Evolutionary conservation across 2,888 invertebrate genomes (phyloP), one percentile per base, ranked within the genome.

Genomic region (Hydraecia micacea): DNA sequence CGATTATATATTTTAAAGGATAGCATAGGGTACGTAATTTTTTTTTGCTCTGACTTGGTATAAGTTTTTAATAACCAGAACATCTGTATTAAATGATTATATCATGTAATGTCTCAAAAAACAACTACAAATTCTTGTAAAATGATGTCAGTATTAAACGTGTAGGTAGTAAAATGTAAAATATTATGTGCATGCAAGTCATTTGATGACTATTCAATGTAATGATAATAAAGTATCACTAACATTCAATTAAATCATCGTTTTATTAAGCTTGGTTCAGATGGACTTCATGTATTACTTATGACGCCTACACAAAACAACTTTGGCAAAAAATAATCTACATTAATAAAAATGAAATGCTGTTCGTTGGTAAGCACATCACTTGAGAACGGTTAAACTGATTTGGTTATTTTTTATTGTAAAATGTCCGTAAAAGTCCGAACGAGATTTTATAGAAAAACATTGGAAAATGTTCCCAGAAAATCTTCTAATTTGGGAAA

Each of bases 61-160:
- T 21, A 39, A 15, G 15, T 66, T 66, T 39, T 9, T 18, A 36
- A 25, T 4, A 25, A 0, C 13, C 7, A 36, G 7, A 65, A 3
- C 36, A 36, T 65, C 13, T 65, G 13, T 13, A 32, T 63, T 32
- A 21, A 32, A 5, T 21, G 8, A 46, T 4, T 36, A 42, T 15
- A 32, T 25, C 49, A 25, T 2, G 9, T 9, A 11, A 9, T 7
- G 11, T 25, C n/a, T 6, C 13, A 28, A 13, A 28, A 52, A 79
- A 32, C 21, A 60, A 58, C 8, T 42, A n/a, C 7, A 7, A n/a
- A 75, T 81, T 81, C 63, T 68, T 75, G 55, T 63, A 11, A 63
- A 81, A 49, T 80, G 46, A 80, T 75, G 80, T 81, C 81, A 81
- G 46, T n/a, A 25, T 25, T 21, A n/a, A 68, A 68, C n/a, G n/a